Evolutionary conservation across 2,113 vertebrate genomes (phyloP).

Genomic region (Oceanodroma tethys): DNA sequence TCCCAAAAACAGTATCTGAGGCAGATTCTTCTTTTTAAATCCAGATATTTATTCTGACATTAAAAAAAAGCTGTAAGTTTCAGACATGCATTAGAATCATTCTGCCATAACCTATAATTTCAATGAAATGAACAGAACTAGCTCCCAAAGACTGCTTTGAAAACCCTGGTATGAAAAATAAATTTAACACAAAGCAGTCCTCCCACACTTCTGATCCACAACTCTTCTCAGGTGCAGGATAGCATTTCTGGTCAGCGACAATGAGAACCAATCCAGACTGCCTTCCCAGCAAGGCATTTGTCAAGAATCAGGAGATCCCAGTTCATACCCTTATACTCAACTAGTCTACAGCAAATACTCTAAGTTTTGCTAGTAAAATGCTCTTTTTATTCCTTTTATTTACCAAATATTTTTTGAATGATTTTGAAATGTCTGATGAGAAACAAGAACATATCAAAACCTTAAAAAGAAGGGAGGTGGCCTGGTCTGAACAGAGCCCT

Average conservation of each 20-base stretch:
- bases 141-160: not conserved
- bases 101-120: not conserved
- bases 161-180: not conserved
- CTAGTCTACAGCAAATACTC: not conserved
- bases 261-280: not conserved
- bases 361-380: not conserved
- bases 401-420: not conserved
- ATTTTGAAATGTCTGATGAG: not conserved
- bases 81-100: not conserved
- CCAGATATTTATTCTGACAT: not conserved
- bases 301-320: not conserved
- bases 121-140: not conserved
- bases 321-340: not conserved
- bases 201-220: not conserved
- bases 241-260: not conserved
- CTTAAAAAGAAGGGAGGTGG: not conserved
- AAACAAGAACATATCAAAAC: not conserved
- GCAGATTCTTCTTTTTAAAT: not conserved
- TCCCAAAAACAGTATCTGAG: not conserved
- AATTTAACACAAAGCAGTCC: not conserved
- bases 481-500: not conserved
- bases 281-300: not conserved
- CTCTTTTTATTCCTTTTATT: not conserved
- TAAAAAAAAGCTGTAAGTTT: not conserved
- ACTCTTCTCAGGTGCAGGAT: not conserved